Percentiles rank a stretch among this genome's conserved stretches.
phyloP scores from a whole-genome alignment of 2,797 vertebrate species.

The Picus viridis region DNA sequence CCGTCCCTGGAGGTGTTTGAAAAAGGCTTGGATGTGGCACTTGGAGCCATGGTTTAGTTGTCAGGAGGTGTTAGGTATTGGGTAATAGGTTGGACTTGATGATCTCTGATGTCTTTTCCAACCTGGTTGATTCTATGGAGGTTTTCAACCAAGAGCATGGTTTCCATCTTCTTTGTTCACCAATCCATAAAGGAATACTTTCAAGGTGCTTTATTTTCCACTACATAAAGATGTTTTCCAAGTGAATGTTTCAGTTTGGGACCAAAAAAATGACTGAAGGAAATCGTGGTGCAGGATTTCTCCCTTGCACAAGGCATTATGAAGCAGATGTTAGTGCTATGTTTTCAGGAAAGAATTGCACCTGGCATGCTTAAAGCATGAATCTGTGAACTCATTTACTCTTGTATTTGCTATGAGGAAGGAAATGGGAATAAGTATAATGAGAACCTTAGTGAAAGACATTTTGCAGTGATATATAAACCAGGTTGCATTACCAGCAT shows the following conservation, averaged over 20 bases:
- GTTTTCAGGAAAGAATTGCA: background rate
- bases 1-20: too few relatives aligned
- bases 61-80: too few relatives aligned
- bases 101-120: too few relatives aligned
- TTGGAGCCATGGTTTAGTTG: too few relatives aligned
- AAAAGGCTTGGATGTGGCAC: too few relatives aligned
- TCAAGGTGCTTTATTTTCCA: background rate
- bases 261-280: background rate
- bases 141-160: background rate
- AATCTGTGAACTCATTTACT: conserved; percentile 22
- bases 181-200: background rate
- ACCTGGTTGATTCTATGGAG: too few relatives aligned
- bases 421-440: conserved; percentile 31
- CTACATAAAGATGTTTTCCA: background rate
- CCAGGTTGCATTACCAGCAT: conserved; percentile 4
- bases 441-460: conserved; percentile 32
- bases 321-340: background rate
- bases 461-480: background rate
- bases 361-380: background rate
- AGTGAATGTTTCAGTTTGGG: background rate
- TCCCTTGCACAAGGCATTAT: background rate
- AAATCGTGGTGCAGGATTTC: conserved; percentile 8
- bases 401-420: conserved; percentile 28
- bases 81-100: too few relatives aligned
- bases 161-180: background rate